phyloP scores from a whole-genome alignment of 2,113 vertebrate genomes.

The Tenrec ecaudatus region DNA sequence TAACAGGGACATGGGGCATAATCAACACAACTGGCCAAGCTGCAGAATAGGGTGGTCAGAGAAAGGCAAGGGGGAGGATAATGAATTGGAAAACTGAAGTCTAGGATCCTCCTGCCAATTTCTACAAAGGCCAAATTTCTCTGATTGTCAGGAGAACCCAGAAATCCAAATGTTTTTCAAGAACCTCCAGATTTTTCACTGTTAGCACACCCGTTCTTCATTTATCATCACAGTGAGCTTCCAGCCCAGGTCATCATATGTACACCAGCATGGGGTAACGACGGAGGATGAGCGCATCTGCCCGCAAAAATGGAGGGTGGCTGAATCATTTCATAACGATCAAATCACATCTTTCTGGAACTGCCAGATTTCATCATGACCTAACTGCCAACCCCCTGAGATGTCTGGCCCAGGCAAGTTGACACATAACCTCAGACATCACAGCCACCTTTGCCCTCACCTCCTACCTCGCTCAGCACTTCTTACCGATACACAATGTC shows the following conservation, averaged over 20 bases:
- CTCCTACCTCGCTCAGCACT: not conserved
- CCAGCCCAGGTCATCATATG: not conserved
- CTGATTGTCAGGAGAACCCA: slow-evolving; percentile 34
- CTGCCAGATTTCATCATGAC: not conserved
- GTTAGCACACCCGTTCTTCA: not conserved
- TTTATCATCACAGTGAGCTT: not conserved
- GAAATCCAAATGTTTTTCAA: slow-evolving; percentile 22
- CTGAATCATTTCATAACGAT: not conserved
- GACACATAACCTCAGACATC: not conserved
- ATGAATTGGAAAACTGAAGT: not conserved
- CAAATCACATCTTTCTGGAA: too few species aligned
- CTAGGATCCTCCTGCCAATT: not conserved
- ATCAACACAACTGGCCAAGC: not conserved
- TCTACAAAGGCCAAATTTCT: not conserved
- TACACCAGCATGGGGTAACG: not conserved
- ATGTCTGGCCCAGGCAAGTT: not conserved
- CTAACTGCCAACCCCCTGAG: not conserved
- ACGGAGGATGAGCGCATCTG: not conserved
- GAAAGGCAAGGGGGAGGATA: not conserved
- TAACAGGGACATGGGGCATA: not conserved
- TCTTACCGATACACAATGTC: not conserved
- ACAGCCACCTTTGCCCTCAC: not conserved
- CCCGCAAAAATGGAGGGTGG: too few species aligned
- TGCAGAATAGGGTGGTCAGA: not conserved
- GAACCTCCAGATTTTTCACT: not conserved